A percentile compares a stretch with the other conserved stretches of the same genome.
phyloP scores from a whole-genome alignment of 2,113 vertebrate genomes.

The Urocitellus parryii region DNA sequence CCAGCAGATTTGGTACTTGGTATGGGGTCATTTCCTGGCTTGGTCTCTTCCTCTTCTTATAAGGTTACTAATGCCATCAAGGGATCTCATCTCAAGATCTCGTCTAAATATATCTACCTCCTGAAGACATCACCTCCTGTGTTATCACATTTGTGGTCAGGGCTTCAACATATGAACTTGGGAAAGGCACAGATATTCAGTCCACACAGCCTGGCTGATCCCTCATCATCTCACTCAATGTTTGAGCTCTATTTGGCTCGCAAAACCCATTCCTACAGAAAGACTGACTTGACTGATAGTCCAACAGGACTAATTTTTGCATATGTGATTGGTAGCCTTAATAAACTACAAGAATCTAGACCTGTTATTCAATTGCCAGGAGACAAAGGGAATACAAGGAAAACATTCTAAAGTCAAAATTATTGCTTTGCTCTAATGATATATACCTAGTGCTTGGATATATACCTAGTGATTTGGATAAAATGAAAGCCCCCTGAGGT shows the following conservation, averaged over 20 bases:
- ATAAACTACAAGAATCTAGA: background rate
- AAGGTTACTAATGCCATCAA: background rate
- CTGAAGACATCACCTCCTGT: background rate
- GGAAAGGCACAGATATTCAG: background rate
- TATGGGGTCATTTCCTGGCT: background rate
- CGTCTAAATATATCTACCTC: background rate
- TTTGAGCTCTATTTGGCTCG: background rate
- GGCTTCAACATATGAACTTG: background rate
- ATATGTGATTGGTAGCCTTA: background rate
- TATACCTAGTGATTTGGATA: background rate
- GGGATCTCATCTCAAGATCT: background rate
- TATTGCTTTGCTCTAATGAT: background rate
- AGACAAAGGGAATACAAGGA: background rate
- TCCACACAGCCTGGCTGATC: too few species aligned
- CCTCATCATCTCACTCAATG: background rate
- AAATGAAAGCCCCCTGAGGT: background rate
- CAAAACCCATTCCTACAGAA: background rate
- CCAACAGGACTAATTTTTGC: background rate
- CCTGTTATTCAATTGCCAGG: background rate
- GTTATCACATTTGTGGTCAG: background rate
- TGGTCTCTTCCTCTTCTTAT: background rate
- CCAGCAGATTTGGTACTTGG: background rate
- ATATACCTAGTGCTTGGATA: background rate
- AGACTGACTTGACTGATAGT: background rate
- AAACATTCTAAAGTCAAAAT: constrained; percentile 15